These are phyloP conservation scores for Leptestheria dahalacensis DNA, from an alignment of 1,140 invertebrate species.

Conservation along the genomic window DNA sequence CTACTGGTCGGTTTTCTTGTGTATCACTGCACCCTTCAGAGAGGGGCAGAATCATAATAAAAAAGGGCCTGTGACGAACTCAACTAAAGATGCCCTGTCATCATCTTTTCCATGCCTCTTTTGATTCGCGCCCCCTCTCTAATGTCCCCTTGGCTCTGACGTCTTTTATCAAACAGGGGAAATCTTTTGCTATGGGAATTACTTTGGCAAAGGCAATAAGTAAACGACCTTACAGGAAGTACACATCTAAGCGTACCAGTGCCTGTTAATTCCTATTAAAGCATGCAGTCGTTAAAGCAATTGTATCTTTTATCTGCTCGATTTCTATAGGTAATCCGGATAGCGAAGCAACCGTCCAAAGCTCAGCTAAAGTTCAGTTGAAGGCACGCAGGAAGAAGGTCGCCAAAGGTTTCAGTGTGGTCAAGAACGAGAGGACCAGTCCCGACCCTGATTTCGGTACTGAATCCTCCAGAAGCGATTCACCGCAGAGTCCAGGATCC, in stretches of 20 bases:
- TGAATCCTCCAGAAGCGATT: conserved; percentile 7
- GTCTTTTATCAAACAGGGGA: too few relatives aligned
- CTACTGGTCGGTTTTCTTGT: background rate
- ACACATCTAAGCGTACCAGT: background rate
- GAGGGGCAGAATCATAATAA: background rate
- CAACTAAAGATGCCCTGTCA: background rate
- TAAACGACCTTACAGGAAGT: too few relatives aligned
- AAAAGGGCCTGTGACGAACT: background rate
- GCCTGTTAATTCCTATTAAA: background rate
- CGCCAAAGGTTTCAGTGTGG: background rate
- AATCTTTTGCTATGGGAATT: too few relatives aligned
- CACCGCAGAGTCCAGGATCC: conserved; percentile 8
- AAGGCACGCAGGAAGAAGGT: background rate
- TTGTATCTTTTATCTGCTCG: background rate
- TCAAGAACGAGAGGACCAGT: conserved; percentile 11
- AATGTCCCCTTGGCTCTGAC: background rate
- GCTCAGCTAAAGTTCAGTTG: background rate
- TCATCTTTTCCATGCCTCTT: background rate
- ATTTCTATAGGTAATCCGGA: background rate
- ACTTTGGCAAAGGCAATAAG: too few relatives aligned
- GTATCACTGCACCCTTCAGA: background rate
- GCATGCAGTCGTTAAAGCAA: background rate
- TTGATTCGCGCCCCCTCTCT: background rate
- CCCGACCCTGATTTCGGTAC: conserved; percentile 6
- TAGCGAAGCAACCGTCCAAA: background rate